Conservation (phyloP, 2,797 vertebrate species). For the Hozukius guyotensis region DNA sequence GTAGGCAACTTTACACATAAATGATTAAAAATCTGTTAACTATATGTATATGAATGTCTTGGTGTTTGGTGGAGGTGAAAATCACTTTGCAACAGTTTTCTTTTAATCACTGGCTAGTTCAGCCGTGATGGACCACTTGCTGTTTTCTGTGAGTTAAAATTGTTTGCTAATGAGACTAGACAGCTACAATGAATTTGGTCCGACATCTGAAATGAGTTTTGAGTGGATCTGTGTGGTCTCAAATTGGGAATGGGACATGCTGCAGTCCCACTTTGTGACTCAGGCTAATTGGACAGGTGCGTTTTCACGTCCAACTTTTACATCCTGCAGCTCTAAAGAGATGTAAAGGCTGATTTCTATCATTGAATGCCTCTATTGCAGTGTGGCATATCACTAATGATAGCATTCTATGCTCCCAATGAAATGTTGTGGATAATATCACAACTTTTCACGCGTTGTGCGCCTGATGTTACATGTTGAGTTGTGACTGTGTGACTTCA, state of each 20-base stretch:
- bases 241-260: neutral
- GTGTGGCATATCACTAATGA: neutral
- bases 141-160: neutral
- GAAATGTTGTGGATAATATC: constrained; percentile 3
- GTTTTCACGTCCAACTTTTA: neutral
- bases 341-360: neutral
- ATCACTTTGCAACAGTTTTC: neutral
- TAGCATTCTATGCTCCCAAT: neutral
- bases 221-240: constrained; percentile 11
- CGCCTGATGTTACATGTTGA: constrained; percentile 33
- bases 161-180: constrained; percentile 2
- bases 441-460: neutral
- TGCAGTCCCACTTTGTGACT: neutral
- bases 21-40: neutral
- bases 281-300: neutral
- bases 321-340: neutral
- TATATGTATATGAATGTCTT: neutral
- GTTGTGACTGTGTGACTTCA: constrained; percentile 41
- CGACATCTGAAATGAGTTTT: constrained; percentile 17
- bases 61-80: neutral
- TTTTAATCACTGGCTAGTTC: neutral
- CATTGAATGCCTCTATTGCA: neutral
- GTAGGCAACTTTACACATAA: neutral
- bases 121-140: neutral
- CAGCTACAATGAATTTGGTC: constrained; percentile 18